These are phyloP conservation scores for Chalcis sispes DNA, from an alignment of 2,888 invertebrate species.

Conservation along the genomic window DNA sequence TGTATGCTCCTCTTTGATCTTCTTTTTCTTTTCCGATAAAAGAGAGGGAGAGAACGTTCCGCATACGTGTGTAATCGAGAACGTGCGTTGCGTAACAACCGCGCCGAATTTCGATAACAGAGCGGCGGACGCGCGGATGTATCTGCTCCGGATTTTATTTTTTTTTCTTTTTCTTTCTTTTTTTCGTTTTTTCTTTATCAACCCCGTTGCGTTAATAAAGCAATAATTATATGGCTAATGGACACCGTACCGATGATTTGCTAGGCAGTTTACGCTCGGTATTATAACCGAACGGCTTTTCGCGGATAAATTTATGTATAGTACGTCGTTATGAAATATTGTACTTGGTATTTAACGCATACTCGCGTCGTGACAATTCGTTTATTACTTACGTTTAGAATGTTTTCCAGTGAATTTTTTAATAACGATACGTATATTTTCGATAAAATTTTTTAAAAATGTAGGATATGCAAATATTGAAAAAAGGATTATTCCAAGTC, in stretches of 20 bases:
- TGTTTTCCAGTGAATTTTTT: no score
- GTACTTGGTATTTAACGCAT: not conserved
- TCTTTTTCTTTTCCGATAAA: constrained; percentile 4
- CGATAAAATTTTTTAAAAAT: no score
- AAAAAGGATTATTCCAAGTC: no score
- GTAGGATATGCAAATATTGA: no score
- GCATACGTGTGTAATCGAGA: constrained; percentile 30
- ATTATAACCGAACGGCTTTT: not conserved
- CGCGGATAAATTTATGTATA: constrained; percentile 34
- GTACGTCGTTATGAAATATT: constrained; percentile 23
- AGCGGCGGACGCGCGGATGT: not conserved
- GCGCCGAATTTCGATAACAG: constrained; percentile 22
- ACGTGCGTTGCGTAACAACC: constrained; percentile 44
- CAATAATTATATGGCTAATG: constrained; percentile 40
- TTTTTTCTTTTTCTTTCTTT: not conserved
- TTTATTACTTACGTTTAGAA: constrained; percentile 8
- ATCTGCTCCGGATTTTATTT: not conserved
- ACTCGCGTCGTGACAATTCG: not conserved
- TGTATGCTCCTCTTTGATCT: constrained; percentile 29
- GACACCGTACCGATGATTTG: constrained; percentile 23
- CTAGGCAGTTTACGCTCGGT: constrained; percentile 11
- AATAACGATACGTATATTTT: no score
- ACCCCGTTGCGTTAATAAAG: constrained; percentile 19
- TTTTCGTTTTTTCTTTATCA: not conserved
- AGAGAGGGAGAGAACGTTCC: constrained; percentile 33